Base-by-base conservation (phyloP, 1,140 invertebrate genomes). In the Prorops nasuta region DNA sequence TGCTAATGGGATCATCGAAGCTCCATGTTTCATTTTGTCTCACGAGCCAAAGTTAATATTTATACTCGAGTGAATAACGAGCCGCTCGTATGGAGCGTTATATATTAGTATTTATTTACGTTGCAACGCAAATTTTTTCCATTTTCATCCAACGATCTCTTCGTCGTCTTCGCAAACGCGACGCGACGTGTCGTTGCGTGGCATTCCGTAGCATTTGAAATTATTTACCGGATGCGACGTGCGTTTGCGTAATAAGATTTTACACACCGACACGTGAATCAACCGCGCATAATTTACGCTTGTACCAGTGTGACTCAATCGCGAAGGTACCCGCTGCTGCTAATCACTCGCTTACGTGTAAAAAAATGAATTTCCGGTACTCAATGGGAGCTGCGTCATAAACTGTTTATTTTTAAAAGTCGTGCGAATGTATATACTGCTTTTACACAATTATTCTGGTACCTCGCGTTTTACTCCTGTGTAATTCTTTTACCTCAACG, bases 341-440 rank as follows among this genome's bases (percentile, higher is more conserved):
- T 67, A 65, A 67, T 67, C 65, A 58, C 58, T 56, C 59, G 59
- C 60, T 60, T 62, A 54, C 58, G 60, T 62, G 59, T 60, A 54
- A 57, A 62, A 60, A n/a, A 60, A 60, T 52, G 45, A 48, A 41
- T 60, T 60, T 60, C 58, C 58, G 57, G 58, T 60, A 48, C 24
- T 48, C n/a, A 28, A 16, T 39, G 19, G 31, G 51, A 12, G 43
- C 41, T 31, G 24, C 24, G 52, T 44, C n/a, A n/a, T n/a, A n/a
- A n/a, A n/a, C n/a, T n/a, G n/a, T n/a, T n/a, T n/a, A n/a, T n/a
- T n/a, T n/a, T n/a, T n/a, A n/a, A n/a, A n/a, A n/a, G n/a, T n/a
- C n/a, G n/a, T n/a, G n/a, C n/a, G n/a, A n/a, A n/a, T n/a, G n/a
- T n/a, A n/a, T n/a, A n/a, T n/a, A n/a, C n/a, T n/a, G n/a, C n/a